phyloP scores from a whole-genome alignment of 1,140 invertebrate genomes.

The Aphelenchoides fujianensis region DNA sequence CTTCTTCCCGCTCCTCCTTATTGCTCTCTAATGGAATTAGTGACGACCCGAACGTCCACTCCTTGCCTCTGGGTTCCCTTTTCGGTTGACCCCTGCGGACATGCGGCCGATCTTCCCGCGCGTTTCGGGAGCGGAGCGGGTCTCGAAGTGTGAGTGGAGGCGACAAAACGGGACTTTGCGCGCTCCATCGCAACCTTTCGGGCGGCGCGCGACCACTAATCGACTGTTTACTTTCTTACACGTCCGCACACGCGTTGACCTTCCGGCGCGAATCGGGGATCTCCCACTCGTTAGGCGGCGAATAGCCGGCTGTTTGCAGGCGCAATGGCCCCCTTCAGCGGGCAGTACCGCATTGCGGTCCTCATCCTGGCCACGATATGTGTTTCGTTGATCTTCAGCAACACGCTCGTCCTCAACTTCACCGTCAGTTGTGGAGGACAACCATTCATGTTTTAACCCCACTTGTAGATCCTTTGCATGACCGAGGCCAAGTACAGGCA shows the following conservation, averaged over 20 bases:
- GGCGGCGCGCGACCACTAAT: neutral
- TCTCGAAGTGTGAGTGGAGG: too few relatives aligned
- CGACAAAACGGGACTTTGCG: too few relatives aligned
- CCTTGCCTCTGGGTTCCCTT: too few relatives aligned
- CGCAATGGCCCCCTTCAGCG: slow-evolving; percentile 28
- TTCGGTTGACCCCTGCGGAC: too few relatives aligned
- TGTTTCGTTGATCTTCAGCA: slow-evolving; percentile 49
- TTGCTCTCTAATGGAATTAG: too few relatives aligned
- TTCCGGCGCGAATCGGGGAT: neutral
- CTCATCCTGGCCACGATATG: slow-evolving; percentile 44
- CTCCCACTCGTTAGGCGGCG: too few relatives aligned
- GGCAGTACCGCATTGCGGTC: slow-evolving; percentile 40
- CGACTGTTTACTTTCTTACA: neutral
- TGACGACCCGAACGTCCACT: too few relatives aligned
- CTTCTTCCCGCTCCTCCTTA: too few relatives aligned
- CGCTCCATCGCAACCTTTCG: too few relatives aligned
- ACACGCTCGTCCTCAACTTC: slow-evolving; percentile 49
- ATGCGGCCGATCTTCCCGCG: too few relatives aligned
- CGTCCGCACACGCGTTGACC: neutral
- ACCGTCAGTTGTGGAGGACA: slow-evolving; percentile 8
- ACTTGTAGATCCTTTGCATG: slow-evolving; percentile 42
- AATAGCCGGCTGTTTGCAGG: neutral
- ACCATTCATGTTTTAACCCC: too few relatives aligned
- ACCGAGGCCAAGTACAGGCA: slow-evolving; percentile 42
- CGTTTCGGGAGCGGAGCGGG: too few relatives aligned